These are phyloP conservation scores for Chaetorhynchus papuensis DNA, from an alignment of 2,113 vertebrate genomes.

Conservation along the genomic window DNA sequence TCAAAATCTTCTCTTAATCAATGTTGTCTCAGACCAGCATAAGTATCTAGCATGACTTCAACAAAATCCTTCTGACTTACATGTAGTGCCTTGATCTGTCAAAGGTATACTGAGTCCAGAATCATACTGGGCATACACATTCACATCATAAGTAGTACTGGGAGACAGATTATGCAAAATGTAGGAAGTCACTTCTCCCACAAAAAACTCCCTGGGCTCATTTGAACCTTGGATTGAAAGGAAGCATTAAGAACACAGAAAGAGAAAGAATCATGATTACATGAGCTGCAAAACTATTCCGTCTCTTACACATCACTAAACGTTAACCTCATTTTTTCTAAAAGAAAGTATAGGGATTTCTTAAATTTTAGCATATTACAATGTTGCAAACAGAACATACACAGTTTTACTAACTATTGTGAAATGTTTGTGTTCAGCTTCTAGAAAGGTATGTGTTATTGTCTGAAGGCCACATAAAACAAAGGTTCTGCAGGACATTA, in stretches of 20 bases:
- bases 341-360: not conserved
- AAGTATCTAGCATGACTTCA: not conserved
- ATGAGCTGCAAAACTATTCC: not conserved
- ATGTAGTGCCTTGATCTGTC: constrained; percentile 86
- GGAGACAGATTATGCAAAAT: constrained; percentile 89
- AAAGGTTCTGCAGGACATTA: not conserved
- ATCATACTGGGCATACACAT: constrained; percentile 89
- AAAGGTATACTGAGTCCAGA: constrained; percentile 84
- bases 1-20: not conserved
- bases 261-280: not conserved
- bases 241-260: not conserved
- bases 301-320: not conserved
- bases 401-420: not conserved
- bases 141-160: constrained; percentile 90
- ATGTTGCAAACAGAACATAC: not conserved
- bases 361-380: not conserved
- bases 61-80: constrained; percentile 71
- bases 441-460: not conserved
- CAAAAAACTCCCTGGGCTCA: constrained; percentile 86
- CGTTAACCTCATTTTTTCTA: not conserved
- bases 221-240: constrained; percentile 73
- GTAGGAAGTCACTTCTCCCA: constrained; percentile 91
- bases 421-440: not conserved
- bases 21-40: not conserved
- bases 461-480: not conserved